A percentile compares a stretch with the other conserved stretches of the same genome.
Evolutionary conservation across 1,140 invertebrate genomes (phyloP).

Genomic region (Drosophila erecta): DNA sequence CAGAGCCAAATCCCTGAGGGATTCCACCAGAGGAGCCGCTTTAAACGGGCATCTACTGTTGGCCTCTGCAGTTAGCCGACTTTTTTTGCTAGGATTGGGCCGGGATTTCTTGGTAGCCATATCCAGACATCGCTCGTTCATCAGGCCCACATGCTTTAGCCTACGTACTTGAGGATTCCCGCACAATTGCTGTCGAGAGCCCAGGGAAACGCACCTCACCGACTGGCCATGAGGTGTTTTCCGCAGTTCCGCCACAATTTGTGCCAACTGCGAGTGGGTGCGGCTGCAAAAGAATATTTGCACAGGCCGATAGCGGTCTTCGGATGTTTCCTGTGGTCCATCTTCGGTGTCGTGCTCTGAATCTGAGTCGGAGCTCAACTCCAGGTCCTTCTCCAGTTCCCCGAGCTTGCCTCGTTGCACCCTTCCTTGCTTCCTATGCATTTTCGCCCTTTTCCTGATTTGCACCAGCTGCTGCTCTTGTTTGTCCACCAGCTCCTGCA

Average conservation of each 20-base stretch:
- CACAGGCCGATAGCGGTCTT: slow-evolving; percentile 83
- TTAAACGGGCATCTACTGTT: slow-evolving; percentile 87
- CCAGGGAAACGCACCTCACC: slow-evolving; percentile 92
- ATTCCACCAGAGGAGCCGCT: slow-evolving; percentile 89
- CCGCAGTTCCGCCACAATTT: slow-evolving; percentile 96
- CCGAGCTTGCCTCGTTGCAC: not conserved
- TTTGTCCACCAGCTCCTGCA: slow-evolving; percentile 86
- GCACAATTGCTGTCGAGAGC: slow-evolving; percentile 96
- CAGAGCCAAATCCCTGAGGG: slow-evolving; percentile 88
- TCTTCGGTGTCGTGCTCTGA: slow-evolving; percentile 81
- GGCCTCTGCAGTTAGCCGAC: slow-evolving; percentile 50
- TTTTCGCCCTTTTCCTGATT: slow-evolving; percentile 66
- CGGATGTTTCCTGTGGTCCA: slow-evolving; percentile 81
- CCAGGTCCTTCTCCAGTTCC: not conserved
- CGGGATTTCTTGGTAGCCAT: slow-evolving; percentile 82
- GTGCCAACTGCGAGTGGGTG: slow-evolving; percentile 98
- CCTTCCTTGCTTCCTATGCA: slow-evolving; percentile 1
- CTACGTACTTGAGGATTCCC: slow-evolving; percentile 93
- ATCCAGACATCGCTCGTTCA: slow-evolving; percentile 98
- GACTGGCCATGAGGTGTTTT: slow-evolving; percentile 91
- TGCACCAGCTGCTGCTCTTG: slow-evolving; percentile 80
- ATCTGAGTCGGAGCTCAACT: slow-evolving; percentile 39
- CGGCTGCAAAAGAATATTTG: slow-evolving; percentile 97
- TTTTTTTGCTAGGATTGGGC: slow-evolving; percentile 89
- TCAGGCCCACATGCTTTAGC: slow-evolving; percentile 91